Evolutionary conservation across 2,113 vertebrate species (phyloP), one percentile per base, ranked within the genome.

Genomic region (Trichomycterus rosablanca): DNA sequence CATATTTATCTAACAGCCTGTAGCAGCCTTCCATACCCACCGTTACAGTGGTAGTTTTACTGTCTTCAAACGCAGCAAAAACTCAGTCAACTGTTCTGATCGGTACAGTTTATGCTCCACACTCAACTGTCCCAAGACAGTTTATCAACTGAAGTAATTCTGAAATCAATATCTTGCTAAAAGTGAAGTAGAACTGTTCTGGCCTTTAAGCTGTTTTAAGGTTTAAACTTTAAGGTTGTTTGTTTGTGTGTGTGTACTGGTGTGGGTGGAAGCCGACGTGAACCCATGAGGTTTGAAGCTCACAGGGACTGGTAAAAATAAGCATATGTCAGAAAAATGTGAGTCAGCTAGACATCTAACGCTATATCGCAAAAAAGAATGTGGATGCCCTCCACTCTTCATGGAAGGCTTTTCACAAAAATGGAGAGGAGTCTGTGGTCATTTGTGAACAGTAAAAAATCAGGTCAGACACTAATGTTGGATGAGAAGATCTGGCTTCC

Each of bases 291-390:
- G 6, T 39, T 54, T 66, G 56, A 46, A 56, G 7, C 40, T 30
- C 18, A 42, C 50, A n/a, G n/a, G n/a, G n/a, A n/a, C n/a, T n/a
- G n/a, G 42, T 46, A 59, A 52, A 61, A 71, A 67, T 14, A 63
- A 54, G 62, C 57, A 57, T 48, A 24, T 26, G 60, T 46, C 43
- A 73, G 54, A 65, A 75, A 52, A 57, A 55, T 26, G 61, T 71
- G 69, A 71, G 63, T 67, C 63, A 71, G 12, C 74, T n/a, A n/a
- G n/a, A n/a, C n/a, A n/a, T n/a, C n/a, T n/a, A n/a, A n/a, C n/a
- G n/a, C n/a, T n/a, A n/a, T n/a, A n/a, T n/a, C n/a, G n/a, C n/a
- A n/a, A n/a, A n/a, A n/a, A n/a, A n/a, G n/a, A n/a, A n/a, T n/a
- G n/a, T n/a, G n/a, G n/a, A n/a, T n/a, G n/a, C n/a, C n/a, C n/a